Percentiles rank a stretch among this genome's conserved stretches.
phyloP scores from a whole-genome alignment of 2,113 vertebrate species.

The Oncorhynchus clarkii region DNA sequence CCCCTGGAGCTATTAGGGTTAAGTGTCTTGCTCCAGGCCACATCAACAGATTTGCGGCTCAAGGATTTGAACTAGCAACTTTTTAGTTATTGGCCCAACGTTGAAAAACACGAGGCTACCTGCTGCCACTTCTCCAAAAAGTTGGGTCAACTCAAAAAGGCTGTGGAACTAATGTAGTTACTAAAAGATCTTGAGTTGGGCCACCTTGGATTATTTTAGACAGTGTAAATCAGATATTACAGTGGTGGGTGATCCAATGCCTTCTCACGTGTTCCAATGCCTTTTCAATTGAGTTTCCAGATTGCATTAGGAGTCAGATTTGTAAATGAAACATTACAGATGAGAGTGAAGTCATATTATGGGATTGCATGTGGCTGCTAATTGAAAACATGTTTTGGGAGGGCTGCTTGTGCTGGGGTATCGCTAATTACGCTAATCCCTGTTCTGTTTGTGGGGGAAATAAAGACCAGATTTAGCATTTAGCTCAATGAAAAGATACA shows the following conservation, averaged over 20 bases:
- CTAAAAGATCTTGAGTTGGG: too few species aligned
- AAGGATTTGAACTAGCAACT: too few species aligned
- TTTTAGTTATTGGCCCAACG: too few species aligned
- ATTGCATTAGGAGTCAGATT: slow-evolving; percentile 41
- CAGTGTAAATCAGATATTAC: not conserved
- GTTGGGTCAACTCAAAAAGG: too few species aligned
- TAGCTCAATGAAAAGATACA: slow-evolving; percentile 21
- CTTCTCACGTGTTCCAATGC: slow-evolving; percentile 20
- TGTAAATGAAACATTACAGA: slow-evolving; percentile 56
- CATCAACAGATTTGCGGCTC: too few species aligned
- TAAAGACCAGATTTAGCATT: slow-evolving; percentile 46
- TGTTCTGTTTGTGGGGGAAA: slow-evolving; percentile 42
- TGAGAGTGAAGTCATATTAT: slow-evolving; percentile 55
- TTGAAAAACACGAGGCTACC: too few species aligned
- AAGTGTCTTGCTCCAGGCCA: too few species aligned
- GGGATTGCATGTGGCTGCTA: slow-evolving; percentile 59
- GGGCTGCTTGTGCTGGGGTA: slow-evolving; percentile 29
- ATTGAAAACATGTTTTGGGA: slow-evolving; percentile 61
- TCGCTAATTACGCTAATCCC: slow-evolving; percentile 49
- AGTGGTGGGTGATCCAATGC: slow-evolving; percentile 23
- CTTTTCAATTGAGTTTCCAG: slow-evolving; percentile 52
- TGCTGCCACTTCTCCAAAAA: too few species aligned
- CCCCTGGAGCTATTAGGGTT: too few species aligned
- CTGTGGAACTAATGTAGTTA: too few species aligned
- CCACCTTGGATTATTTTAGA: not conserved